Base-by-base conservation (phyloP, 2,113 vertebrate genomes). In the Lophius piscatorius region DNA sequence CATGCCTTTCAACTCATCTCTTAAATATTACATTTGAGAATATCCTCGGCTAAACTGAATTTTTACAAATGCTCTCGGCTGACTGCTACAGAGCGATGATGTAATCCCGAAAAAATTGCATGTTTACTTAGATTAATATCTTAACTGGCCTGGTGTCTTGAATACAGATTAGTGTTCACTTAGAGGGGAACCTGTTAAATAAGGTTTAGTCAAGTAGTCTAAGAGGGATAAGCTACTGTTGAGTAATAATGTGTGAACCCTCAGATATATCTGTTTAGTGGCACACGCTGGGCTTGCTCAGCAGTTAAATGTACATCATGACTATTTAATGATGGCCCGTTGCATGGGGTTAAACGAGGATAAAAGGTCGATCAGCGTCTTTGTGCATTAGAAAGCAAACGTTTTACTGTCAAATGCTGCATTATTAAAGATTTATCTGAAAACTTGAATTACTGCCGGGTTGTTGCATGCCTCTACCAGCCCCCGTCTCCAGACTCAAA, bases 351-450 rank as follows among this genome's bases (percentile, higher is more conserved):
- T 49, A 61, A 64, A 50, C 33, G 6, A 40, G 46, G 42, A 60
- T 40, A 56, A 54, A 51, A 62, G 16, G 49, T 52, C 40, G 29
- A 21, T 26, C 48, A 44, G 51, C 2, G 9, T 5, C 16, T 17
- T 22, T 11, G 23, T 21, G 45, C 17, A 47, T 18, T 16, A 6
- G 21, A 64, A 42, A 45, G 16, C 28, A 22, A 28, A 51, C 14
- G 13, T 7, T 6, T 46, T 55, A 23, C 39, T 41, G 31, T 58
- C 11, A 57, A 54, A 51, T 28, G 9, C 1, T 44, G 6, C 69
- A 60, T 63, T 26, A 66, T 48, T 49, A 46, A 40, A 39, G 28
- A 49, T 63, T 26, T 29, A 23, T 63, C 61, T 29, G 1, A 54
- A 44, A 23, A 41, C 33, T 14, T 5, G 4, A 28, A 35, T 13